phyloP scores from a whole-genome alignment of 2,797 vertebrate genomes.

The Sparus aurata region DNA sequence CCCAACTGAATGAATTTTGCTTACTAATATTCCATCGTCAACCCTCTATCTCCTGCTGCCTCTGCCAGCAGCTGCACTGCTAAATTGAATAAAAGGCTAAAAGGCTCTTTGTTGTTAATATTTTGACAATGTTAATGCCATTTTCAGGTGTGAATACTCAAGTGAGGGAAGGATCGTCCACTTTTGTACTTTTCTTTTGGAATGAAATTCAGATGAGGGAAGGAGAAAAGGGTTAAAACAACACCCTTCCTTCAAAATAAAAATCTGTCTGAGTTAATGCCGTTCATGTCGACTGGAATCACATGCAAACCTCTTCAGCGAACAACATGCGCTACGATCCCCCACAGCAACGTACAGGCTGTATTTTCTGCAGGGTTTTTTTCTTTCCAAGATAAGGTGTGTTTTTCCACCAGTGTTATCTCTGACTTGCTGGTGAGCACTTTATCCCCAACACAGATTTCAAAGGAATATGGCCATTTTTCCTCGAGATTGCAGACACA shows the following conservation, averaged over 20 bases:
- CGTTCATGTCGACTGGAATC: slow-evolving; percentile 19
- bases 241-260: slow-evolving; percentile 6
- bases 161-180: slow-evolving; percentile 53
- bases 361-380: slow-evolving; percentile 45
- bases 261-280: slow-evolving; percentile 19
- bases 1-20: slow-evolving; percentile 65
- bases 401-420: slow-evolving; percentile 48
- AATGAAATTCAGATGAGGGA: slow-evolving; percentile 53
- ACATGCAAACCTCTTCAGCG: slow-evolving; percentile 34
- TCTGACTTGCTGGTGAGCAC: slow-evolving; percentile 41
- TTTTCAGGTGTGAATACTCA: slow-evolving; percentile 53
- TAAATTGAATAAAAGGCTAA: slow-evolving; percentile 51
- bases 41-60: neutral
- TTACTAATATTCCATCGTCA: slow-evolving; percentile 64
- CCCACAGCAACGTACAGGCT: slow-evolving; percentile 22
- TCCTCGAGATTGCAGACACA: slow-evolving; percentile 39
- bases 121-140: slow-evolving; percentile 34
- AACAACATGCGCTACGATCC: slow-evolving; percentile 17
- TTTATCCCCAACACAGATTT: slow-evolving; percentile 59
- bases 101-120: slow-evolving; percentile 52
- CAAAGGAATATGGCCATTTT: slow-evolving; percentile 48
- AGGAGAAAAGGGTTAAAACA: slow-evolving; percentile 4
- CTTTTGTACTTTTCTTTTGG: slow-evolving; percentile 32
- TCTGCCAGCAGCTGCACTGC: neutral
- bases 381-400: slow-evolving; percentile 45